Conservation (phyloP, 1,140 invertebrate genomes). For the Heliconius congener region DNA sequence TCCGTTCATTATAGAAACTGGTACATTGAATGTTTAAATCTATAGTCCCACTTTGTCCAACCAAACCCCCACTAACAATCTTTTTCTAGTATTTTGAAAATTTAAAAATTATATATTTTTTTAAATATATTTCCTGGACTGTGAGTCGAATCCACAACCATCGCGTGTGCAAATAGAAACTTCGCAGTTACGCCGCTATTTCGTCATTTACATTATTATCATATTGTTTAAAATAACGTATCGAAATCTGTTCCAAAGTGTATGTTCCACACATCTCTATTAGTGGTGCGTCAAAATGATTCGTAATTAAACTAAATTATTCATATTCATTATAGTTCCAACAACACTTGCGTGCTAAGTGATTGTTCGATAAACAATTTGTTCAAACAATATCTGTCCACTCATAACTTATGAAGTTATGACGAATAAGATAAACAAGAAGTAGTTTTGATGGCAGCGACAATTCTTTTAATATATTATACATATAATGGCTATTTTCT, state of each 20-base stretch:
- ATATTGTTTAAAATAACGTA: constrained; percentile 7
- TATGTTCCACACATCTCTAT: constrained; percentile 11
- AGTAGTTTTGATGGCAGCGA: constrained; percentile 17
- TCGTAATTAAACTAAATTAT: constrained; percentile 14
- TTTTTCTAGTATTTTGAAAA: too few species aligned
- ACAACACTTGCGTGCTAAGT: constrained; percentile 46
- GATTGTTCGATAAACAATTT: constrained; percentile 47
- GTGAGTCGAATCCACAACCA: too few species aligned
- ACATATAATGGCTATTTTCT: background rate
- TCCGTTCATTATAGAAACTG: too few species aligned
- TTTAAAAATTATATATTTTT: too few species aligned
- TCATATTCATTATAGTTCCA: constrained; percentile 30
- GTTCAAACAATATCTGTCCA: constrained; percentile 39
- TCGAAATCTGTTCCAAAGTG: constrained; percentile 14
- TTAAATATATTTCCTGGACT: too few species aligned
- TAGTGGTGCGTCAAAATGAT: constrained; percentile 25
- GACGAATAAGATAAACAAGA: constrained; percentile 35
- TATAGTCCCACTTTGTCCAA: too few species aligned
- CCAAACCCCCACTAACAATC: too few species aligned
- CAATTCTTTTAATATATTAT: background rate
- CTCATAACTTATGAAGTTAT: constrained; percentile 33
- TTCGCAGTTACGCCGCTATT: too few species aligned
- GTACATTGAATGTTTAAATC: too few species aligned
- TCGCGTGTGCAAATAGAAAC: too few species aligned
- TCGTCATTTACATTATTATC: background rate